These are phyloP conservation scores for Otus sunia DNA, from an alignment of 2,113 vertebrate species.

Conservation along the genomic window DNA sequence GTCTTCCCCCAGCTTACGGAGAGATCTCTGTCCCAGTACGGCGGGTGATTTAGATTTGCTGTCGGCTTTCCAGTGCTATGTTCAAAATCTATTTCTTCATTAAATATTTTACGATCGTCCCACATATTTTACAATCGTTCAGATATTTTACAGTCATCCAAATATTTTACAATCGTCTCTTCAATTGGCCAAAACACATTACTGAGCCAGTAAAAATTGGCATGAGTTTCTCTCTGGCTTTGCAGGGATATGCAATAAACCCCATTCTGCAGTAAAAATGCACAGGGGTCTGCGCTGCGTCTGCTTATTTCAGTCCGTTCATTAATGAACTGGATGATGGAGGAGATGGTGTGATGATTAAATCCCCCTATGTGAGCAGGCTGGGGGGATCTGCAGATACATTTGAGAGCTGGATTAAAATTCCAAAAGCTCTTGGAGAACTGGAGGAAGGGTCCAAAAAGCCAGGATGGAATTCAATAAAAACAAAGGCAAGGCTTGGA, in stretches of 20 bases:
- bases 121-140: not conserved
- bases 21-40: not conserved
- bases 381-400: conserved; percentile 24
- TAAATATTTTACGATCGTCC: not conserved
- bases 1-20: not conserved
- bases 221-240: not conserved
- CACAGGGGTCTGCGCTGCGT: not conserved
- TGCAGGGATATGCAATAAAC: not conserved
- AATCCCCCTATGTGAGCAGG: conserved; percentile 1
- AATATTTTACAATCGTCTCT: not conserved
- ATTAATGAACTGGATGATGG: not conserved
- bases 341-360: not conserved
- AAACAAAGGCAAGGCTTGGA: not conserved
- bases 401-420: conserved; percentile 20
- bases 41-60: not conserved
- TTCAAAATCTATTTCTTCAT: not conserved
- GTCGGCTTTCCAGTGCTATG: not conserved
- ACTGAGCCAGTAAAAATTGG: not conserved
- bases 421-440: conserved; percentile 23
- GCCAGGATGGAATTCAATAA: not conserved
- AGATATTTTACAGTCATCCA: not conserved
- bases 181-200: not conserved
- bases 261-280: not conserved
- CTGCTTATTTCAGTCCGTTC: not conserved
- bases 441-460: not conserved